phyloP scores from a whole-genome alignment of 2,797 vertebrate genomes.

The Garrulus glandarius region DNA sequence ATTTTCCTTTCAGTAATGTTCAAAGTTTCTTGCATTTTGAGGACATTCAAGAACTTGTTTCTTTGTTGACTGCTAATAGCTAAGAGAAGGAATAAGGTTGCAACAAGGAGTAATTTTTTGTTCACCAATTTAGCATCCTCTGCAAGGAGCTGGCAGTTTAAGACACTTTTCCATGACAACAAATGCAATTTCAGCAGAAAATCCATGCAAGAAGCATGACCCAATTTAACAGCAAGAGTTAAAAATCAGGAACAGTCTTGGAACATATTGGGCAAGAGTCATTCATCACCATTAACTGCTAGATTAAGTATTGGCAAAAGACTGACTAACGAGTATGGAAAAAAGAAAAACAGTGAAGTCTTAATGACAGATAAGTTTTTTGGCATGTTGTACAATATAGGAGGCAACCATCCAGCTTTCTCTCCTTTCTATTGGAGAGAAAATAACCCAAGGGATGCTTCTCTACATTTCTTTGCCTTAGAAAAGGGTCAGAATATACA shows the following conservation, averaged over 20 bases:
- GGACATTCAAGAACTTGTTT: neutral
- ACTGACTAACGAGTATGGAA: neutral
- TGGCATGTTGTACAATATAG: neutral
- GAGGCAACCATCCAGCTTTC: neutral
- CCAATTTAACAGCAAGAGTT: neutral
- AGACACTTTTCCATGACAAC: neutral
- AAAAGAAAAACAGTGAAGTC: neutral
- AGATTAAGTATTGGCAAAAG: neutral
- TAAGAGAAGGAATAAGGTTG: neutral
- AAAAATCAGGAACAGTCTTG: neutral
- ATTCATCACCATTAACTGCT: conserved; percentile 1
- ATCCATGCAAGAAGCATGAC: neutral
- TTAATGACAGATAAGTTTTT: neutral
- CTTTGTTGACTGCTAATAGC: neutral
- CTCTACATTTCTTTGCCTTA: neutral
- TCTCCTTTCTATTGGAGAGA: neutral
- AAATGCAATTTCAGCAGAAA: neutral
- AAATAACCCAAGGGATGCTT: neutral
- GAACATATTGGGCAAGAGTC: neutral
- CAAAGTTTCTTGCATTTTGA: neutral
- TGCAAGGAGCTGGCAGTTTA: neutral
- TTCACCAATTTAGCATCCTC: neutral
- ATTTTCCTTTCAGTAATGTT: neutral
- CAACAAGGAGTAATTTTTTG: neutral
- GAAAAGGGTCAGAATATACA: neutral